Conservation (phyloP, 2,113 vertebrate species). For the Oenanthe melanoleuca region DNA sequence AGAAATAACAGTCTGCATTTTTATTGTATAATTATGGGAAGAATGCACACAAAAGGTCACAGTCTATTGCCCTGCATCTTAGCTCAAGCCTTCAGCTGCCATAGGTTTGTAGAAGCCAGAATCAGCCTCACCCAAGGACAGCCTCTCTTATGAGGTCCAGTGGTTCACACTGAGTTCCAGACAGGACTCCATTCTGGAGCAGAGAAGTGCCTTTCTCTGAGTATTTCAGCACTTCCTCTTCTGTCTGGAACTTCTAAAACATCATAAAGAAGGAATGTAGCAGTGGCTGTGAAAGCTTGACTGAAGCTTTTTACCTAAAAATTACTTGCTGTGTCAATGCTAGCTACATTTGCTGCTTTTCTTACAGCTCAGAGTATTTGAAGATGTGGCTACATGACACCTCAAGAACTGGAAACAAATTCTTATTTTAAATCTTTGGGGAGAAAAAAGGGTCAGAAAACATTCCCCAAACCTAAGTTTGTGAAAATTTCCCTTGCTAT, state of each 20-base stretch:
- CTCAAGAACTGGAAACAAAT: background rate
- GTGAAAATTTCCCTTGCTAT: background rate
- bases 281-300: slow-evolving; percentile 45
- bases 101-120: slow-evolving; percentile 25
- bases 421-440: background rate
- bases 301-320: slow-evolving; percentile 50
- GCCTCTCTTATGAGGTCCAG: background rate
- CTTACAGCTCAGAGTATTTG: background rate
- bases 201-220: slow-evolving; percentile 20
- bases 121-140: background rate
- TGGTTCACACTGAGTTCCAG: background rate
- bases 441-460: background rate
- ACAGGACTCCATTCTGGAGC: slow-evolving; percentile 32
- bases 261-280: slow-evolving; percentile 62
- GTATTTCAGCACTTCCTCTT: slow-evolving; percentile 61
- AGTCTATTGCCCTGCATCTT: slow-evolving; percentile 2
- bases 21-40: slow-evolving; percentile 29
- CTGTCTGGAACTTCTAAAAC: slow-evolving; percentile 59
- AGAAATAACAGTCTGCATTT: slow-evolving; percentile 48
- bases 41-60: slow-evolving; percentile 43
- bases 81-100: slow-evolving; percentile 12
- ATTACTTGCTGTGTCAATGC: background rate
- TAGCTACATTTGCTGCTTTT: background rate
- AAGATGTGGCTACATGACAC: background rate
- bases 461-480: background rate